A percentile compares a stretch with the other conserved stretches of the same genome.
Conservation (phyloP, 2,888 invertebrate species). For the Tortricodes alternella region DNA sequence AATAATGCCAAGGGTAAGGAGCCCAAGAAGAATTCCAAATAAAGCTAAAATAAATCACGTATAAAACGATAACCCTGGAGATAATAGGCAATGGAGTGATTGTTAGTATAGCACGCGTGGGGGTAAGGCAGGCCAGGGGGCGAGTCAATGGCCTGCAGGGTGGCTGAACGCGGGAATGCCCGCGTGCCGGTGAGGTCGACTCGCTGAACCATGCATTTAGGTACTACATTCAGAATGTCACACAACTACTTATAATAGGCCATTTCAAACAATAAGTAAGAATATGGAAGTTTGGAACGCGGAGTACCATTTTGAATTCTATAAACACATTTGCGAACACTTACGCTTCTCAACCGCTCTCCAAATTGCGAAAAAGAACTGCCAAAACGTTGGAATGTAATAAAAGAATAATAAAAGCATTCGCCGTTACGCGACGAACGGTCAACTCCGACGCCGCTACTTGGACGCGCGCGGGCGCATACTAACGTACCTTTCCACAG, state of each 20-base stretch:
- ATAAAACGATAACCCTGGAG: not conserved
- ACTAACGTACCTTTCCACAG: constrained; percentile 34
- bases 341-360: not conserved
- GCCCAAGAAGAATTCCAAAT: not conserved
- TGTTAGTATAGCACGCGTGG: constrained; percentile 27
- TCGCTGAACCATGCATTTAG: constrained; percentile 15
- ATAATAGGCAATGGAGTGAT: not conserved
- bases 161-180: constrained; percentile 38
- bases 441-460: constrained; percentile 30
- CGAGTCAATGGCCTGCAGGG: constrained; percentile 38
- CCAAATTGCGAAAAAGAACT: constrained; percentile 1
- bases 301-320: too few relatives aligned
- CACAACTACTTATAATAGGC: not conserved
- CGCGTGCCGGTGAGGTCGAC: constrained; percentile 30
- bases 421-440: constrained; percentile 35
- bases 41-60: not conserved
- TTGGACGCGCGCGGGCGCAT: constrained; percentile 33
- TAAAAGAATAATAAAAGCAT: constrained; percentile 28
- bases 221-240: constrained; percentile 17
- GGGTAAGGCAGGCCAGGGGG: constrained; percentile 34
- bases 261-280: not conserved
- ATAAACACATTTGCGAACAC: not conserved
- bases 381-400: constrained; percentile 24
- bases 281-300: too few relatives aligned
- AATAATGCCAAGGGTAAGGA: not conserved